These are phyloP conservation scores for Tromatobia lineatoria DNA, from an alignment of 2,888 invertebrate genomes.

Conservation along the genomic window DNA sequence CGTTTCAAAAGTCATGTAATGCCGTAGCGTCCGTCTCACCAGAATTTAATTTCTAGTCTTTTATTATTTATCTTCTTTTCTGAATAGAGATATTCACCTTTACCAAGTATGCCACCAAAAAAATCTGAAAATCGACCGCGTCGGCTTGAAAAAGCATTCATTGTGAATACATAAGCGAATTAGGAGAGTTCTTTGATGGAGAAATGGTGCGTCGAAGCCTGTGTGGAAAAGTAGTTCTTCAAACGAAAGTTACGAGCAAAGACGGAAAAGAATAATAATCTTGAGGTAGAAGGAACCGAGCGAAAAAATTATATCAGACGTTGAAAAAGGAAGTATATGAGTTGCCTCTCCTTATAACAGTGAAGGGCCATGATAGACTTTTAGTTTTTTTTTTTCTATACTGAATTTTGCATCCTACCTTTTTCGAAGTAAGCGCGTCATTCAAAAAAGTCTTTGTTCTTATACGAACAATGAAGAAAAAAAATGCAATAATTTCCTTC, in stretches of 20 bases:
- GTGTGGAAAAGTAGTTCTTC: constrained; percentile 44
- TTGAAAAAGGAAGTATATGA: constrained; percentile 28
- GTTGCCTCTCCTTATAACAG: constrained; percentile 23
- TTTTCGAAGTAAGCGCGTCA: too few species aligned
- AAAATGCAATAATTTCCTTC: too few species aligned
- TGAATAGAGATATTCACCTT: constrained; percentile 54
- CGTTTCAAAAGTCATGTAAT: not conserved
- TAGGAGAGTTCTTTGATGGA: constrained; percentile 77
- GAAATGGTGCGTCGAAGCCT: constrained; percentile 58
- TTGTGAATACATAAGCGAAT: constrained; percentile 81
- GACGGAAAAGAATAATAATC: constrained; percentile 66
- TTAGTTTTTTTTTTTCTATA: too few species aligned
- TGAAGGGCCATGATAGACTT: constrained; percentile 20
- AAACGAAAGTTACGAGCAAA: constrained; percentile 24
- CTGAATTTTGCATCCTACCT: too few species aligned
- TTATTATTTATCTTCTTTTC: constrained; percentile 24
- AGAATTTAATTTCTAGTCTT: constrained; percentile 7
- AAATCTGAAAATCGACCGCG: constrained; percentile 61
- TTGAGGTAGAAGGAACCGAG: constrained; percentile 41
- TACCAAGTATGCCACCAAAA: constrained; percentile 47
- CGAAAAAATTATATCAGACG: constrained; percentile 6
- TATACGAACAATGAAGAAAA: too few species aligned
- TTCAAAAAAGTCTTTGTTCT: too few species aligned
- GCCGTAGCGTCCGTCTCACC: constrained; percentile 33
- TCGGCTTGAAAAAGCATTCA: constrained; percentile 71